phyloP scores from a whole-genome alignment of 2,113 vertebrate genomes.

The Grus americana region DNA sequence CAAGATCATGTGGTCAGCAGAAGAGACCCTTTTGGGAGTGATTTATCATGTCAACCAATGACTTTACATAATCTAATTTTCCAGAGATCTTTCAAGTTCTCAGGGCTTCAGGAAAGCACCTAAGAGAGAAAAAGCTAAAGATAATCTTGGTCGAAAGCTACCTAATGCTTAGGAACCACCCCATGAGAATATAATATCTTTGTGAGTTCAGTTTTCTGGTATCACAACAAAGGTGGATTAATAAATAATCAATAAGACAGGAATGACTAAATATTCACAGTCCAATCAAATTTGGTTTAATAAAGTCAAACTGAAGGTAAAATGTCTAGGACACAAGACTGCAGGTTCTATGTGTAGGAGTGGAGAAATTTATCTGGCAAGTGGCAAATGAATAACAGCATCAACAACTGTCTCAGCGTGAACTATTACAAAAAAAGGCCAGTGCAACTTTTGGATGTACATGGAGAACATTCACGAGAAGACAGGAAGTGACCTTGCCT shows the following conservation, averaged over 20 bases:
- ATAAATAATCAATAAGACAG: not conserved
- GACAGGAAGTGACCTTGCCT: not conserved
- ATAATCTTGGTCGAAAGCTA: not conserved
- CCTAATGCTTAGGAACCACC: not conserved
- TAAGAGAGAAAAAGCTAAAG: not conserved
- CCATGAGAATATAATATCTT: not conserved
- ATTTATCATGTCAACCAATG: not conserved
- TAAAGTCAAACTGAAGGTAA: not conserved
- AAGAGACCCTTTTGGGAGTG: not conserved
- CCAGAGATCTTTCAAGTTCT: not conserved
- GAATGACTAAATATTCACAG: not conserved
- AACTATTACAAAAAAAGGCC: not conserved
- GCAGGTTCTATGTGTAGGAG: not conserved
- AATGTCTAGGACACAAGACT: not conserved
- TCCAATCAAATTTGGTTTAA: not conserved
- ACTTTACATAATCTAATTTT: not conserved
- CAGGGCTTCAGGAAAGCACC: not conserved
- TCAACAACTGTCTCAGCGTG: not conserved
- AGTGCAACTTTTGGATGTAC: not conserved
- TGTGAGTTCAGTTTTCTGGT: not conserved
- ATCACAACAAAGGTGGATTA: not conserved
- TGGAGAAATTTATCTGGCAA: not conserved
- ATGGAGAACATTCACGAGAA: not conserved
- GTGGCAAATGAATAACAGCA: not conserved
- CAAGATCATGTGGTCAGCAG: not conserved